Base-by-base conservation (phyloP, 2,113 vertebrate genomes). In the Dipodomys stephensi region DNA sequence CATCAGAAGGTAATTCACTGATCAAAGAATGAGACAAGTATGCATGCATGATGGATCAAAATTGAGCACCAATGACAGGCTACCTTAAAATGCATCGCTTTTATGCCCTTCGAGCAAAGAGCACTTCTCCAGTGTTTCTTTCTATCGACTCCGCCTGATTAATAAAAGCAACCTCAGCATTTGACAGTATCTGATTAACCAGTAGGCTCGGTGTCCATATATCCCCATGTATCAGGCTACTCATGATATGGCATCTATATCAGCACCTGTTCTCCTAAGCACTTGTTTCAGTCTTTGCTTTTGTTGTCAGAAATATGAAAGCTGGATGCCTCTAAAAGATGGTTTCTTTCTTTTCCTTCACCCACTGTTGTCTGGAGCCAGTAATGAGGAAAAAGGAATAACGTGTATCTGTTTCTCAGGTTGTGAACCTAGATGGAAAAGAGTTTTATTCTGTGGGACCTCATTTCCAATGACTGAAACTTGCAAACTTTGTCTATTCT, bases 11-110 rank as follows among this genome's bases (percentile, higher is more conserved):
- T 10, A 2, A 46, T 80, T 95, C 62, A 39, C 46, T 27, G 62
- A 94, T 97, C 96, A 96, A 93, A 95, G 95, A 27, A 49, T 87
- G 94, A 92, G 89, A 87, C 94, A 77, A 94, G 93, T 88, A 85
- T 88, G 91, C 30, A 86, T 69, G 32, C 87, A 88, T 83, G 57
- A 62, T 89, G 0, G 39, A 83, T 57, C 27, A 12, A 62, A 78
- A 39, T 20, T 65, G 35, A 95, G 10, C 7, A 27, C 57, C 60
- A 4, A 13, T 39, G 28, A 8, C 22, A n/a, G 27, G 65, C 44
- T 32, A 49, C 18, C 62, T 83, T 87, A 53, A 80, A 88, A 93
- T 62, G 53, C 53, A 53, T 73, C 72, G 49, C 60, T 80, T 57
- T 49, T n/a, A 74, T 78, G 73, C 76, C 57, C 46, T 76, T 22